A percentile compares a stretch with the other conserved stretches of the same genome.
Evolutionary conservation across 1,140 invertebrate species (phyloP).

Genomic region (Fopius arisanus): DNA sequence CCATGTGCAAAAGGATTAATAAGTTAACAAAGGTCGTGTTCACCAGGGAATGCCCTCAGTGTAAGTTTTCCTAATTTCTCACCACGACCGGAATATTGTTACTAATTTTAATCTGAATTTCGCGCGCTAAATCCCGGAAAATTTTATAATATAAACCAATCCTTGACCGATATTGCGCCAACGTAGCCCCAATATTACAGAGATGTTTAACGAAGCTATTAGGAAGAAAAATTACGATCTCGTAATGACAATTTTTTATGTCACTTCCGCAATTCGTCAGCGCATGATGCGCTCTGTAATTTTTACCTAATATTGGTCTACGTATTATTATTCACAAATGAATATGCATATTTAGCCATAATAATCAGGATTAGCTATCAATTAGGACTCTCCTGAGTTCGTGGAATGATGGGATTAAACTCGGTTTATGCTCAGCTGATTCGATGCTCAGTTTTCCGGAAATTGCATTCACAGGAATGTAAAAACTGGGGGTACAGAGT

Average conservation of each 20-base stretch:
- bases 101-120: no score
- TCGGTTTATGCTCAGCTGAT: neutral
- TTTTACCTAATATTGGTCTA: no score
- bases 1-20: neutral
- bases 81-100: no score
- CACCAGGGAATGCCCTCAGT: neutral
- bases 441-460: neutral
- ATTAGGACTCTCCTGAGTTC: neutral
- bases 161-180: no score
- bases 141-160: no score
- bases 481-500: neutral
- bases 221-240: neutral
- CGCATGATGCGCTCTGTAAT: no score
- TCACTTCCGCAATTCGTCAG: no score
- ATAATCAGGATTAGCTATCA: neutral
- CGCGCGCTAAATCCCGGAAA: no score
- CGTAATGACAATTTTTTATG: no score
- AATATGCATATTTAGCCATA: neutral
- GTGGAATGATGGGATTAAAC: neutral
- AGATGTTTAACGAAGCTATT: no score
- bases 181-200: no score
- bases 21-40: neutral
- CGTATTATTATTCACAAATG: neutral
- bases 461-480: neutral
- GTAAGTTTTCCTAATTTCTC: neutral